Conservation (phyloP, 2,113 vertebrate species). For the cattle (Bos taurus) region ARS-UCD2.0 NC_037339.1:83036501-83037000, state of each 20-base stretch:
- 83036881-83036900: constrained; percentile 64
- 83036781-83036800: background rate
- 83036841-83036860: constrained; percentile 59
- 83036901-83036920: constrained; percentile 62
- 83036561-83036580: accelerated
- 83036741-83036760: background rate
- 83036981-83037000: constrained; percentile 47
- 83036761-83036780: background rate
- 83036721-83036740: background rate
- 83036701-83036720: accelerated
- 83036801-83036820: constrained; percentile 23
- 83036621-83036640: accelerated
- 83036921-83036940: constrained; percentile 52
- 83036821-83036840: constrained; percentile 54
- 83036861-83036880: constrained; percentile 58
- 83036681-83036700: background rate
- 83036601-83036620: background rate
- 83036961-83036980: constrained; percentile 33
- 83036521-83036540: background rate
- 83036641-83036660: accelerated
- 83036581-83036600: accelerated
- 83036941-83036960: constrained; percentile 62
- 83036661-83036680: background rate
- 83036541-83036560: accelerated
- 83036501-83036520: background rate